Evolutionary conservation across 1,140 invertebrate genomes (phyloP).

Genomic region (Micrasema minimum): DNA sequence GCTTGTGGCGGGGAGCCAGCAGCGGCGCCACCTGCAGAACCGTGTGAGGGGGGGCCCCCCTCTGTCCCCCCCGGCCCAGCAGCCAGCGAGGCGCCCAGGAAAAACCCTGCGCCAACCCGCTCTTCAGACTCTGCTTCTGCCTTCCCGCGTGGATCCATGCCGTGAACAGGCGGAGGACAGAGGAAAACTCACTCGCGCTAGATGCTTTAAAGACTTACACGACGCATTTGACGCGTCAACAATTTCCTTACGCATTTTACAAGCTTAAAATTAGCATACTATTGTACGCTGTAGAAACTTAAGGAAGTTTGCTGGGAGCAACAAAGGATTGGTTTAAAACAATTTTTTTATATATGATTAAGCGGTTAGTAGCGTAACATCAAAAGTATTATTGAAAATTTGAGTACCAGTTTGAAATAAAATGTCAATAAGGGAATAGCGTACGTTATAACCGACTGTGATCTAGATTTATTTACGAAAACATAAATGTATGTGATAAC

Average conservation of each 20-base stretch:
- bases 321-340: constrained; percentile 6
- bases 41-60: constrained; percentile 59
- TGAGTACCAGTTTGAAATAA: constrained; percentile 2
- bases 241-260: constrained; percentile 20
- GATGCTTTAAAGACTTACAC: constrained; percentile 18
- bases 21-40: constrained; percentile 63
- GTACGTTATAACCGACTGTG: constrained; percentile 16
- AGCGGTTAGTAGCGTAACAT: constrained; percentile 16
- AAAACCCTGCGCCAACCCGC: constrained; percentile 42
- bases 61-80: constrained; percentile 40
- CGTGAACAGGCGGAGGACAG: constrained; percentile 27
- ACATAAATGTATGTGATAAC: constrained; percentile 29
- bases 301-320: constrained; percentile 7
- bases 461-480: constrained; percentile 25
- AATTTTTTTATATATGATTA: constrained; percentile 8
- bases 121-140: constrained; percentile 49
- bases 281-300: constrained; percentile 31
- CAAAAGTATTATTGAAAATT: constrained; percentile 10
- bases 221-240: constrained; percentile 15
- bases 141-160: constrained; percentile 30
- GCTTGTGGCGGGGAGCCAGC: constrained; percentile 66
- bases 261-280: constrained; percentile 30
- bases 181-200: constrained; percentile 30
- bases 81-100: constrained; percentile 11
- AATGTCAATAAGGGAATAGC: constrained; percentile 9